These are phyloP conservation scores for Gallinago stenura DNA, from an alignment of 2,797 vertebrate genomes.

Conservation along the genomic window DNA sequence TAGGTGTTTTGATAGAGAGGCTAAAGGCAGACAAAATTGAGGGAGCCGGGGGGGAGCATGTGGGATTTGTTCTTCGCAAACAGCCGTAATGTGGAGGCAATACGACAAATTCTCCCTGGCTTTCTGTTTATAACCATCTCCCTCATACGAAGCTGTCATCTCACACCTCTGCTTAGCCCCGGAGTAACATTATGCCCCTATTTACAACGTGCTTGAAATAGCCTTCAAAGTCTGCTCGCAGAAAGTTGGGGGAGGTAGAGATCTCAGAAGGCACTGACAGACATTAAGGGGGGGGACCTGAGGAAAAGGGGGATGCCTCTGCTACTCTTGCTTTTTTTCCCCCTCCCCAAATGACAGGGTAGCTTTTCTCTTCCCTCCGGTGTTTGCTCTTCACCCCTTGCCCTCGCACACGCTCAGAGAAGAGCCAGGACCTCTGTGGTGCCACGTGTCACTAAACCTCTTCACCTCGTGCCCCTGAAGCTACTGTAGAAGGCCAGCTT, in stretches of 20 bases:
- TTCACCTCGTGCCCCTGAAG: not conserved
- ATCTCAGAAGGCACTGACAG: not conserved
- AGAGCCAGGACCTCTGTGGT: not conserved
- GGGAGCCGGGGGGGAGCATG: accelerated
- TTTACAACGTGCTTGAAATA: constrained; percentile 27
- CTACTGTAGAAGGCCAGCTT: not conserved
- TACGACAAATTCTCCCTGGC: not conserved
- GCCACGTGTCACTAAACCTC: not conserved
- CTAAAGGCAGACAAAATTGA: not conserved
- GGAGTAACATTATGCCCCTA: constrained; percentile 48
- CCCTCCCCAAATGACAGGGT: not conserved
- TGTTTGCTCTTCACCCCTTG: not conserved
- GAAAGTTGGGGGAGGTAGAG: not conserved
- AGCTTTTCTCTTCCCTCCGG: not conserved
- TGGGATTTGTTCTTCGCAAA: constrained; percentile 36
- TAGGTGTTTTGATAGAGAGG: not conserved
- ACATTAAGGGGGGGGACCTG: not conserved
- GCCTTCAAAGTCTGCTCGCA: constrained; percentile 17
- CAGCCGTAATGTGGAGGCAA: not conserved
- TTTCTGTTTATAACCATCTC: constrained; percentile 59
- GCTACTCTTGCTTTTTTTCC: not conserved
- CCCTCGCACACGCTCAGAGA: not conserved
- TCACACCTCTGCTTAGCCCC: constrained; percentile 49
- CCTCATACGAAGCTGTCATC: constrained; percentile 39
- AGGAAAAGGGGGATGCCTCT: not conserved